Conservation (phyloP, 2,113 vertebrate species). For the Neofelis nebulosa region DNA sequence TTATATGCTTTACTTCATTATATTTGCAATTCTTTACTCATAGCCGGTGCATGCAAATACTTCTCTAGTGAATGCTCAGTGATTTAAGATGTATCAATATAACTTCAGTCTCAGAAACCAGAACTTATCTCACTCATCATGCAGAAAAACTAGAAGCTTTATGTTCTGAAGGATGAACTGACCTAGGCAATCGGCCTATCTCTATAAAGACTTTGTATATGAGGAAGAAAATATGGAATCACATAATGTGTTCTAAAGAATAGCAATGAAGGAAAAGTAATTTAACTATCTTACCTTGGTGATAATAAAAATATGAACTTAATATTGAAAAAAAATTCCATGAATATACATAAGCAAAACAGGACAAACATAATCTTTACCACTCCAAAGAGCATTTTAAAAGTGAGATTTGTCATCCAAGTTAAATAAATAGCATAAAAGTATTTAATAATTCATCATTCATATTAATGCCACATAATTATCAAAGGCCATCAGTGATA, state of each 20-base stretch:
- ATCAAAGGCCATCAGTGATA: slow-evolving; percentile 66
- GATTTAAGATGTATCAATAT: not conserved
- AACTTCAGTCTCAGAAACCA: not conserved
- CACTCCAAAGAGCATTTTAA: not conserved
- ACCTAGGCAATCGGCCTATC: not conserved
- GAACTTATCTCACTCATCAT: not conserved
- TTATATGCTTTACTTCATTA: not conserved
- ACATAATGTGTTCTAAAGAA: not conserved
- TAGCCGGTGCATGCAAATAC: not conserved
- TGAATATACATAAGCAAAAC: not conserved
- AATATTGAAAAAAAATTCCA: not conserved
- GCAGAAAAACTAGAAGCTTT: not conserved
- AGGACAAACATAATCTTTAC: not conserved
- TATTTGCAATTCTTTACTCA: not conserved
- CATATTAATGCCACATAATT: slow-evolving; percentile 54
- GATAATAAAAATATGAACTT: not conserved
- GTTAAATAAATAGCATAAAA: slow-evolving; percentile 41
- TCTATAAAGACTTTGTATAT: not conserved
- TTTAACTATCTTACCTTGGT: not conserved
- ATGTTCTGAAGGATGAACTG: not conserved
- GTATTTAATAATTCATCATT: slow-evolving; percentile 46
- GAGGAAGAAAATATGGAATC: not conserved
- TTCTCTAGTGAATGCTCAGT: not conserved
- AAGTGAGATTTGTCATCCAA: not conserved
- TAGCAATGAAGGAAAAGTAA: not conserved